Conservation (phyloP, 2,113 vertebrate species). For the Pedionomus torquatus region DNA sequence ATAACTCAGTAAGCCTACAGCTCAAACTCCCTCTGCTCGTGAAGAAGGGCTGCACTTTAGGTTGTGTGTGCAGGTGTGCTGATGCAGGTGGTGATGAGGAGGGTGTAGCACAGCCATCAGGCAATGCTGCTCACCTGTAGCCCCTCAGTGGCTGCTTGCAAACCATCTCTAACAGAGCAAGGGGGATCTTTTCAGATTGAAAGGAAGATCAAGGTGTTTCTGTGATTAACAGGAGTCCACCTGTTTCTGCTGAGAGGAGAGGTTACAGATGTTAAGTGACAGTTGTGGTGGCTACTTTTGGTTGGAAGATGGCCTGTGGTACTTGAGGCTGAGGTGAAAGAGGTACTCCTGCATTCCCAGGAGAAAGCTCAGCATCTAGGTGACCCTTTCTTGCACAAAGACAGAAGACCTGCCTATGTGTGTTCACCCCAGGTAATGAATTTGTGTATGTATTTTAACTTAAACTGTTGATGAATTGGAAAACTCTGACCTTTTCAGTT, state of each 20-base stretch:
- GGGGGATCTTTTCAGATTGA: neutral
- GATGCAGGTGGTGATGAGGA: neutral
- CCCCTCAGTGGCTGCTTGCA: neutral
- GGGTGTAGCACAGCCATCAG: neutral
- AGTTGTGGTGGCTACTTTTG: fast-evolving
- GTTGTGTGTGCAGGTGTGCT: neutral
- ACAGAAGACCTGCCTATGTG: fast-evolving
- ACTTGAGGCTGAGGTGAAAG: fast-evolving
- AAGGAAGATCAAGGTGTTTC: neutral
- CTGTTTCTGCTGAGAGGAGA: neutral
- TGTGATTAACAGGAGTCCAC: neutral
- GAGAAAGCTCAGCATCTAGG: neutral
- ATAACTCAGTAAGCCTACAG: neutral
- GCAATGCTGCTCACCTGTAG: neutral
- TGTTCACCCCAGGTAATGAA: neutral
- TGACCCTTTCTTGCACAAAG: neutral
- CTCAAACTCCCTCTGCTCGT: neutral
- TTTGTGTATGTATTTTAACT: neutral
- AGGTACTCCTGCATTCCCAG: fast-evolving
- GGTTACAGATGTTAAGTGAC: neutral
- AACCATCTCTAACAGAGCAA: neutral
- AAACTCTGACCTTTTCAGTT: neutral
- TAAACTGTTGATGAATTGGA: neutral
- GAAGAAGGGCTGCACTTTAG: neutral
- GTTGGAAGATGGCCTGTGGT: neutral